Conservation (phyloP, 2,888 invertebrate genomes). For the Tinea semifulvella region DNA sequence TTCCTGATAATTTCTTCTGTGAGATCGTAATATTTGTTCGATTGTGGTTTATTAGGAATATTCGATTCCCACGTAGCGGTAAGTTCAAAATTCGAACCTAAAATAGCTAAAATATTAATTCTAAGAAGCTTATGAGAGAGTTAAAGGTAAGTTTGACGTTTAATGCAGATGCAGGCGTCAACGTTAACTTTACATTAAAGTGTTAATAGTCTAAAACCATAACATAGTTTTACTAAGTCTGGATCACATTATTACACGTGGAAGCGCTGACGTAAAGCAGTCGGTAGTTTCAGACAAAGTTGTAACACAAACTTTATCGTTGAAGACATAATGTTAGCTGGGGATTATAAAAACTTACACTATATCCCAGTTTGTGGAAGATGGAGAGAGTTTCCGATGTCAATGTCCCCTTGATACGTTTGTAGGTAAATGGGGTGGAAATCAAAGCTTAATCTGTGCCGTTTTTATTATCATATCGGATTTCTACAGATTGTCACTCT, state of each 20-base stretch:
- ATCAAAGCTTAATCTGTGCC: no score
- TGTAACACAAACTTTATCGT: background rate
- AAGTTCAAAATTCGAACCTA: no score
- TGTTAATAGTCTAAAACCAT: background rate
- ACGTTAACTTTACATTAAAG: background rate
- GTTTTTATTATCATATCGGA: no score
- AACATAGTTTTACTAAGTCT: background rate
- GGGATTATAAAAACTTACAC: background rate
- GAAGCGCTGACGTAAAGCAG: conserved; percentile 1
- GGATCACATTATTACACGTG: background rate
- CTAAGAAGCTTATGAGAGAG: no score
- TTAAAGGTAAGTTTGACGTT: no score
- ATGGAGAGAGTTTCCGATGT: background rate
- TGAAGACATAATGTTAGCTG: background rate
- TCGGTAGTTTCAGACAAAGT: conserved; percentile 3
- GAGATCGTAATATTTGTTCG: no score
- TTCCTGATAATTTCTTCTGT: no score
- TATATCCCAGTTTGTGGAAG: background rate
- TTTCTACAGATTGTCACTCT: no score
- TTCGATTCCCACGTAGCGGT: no score
- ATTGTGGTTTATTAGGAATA: no score
- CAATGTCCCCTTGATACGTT: background rate
- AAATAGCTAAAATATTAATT: no score
- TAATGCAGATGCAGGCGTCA: no score
- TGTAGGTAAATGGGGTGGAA: background rate